Percentiles rank a stretch among this genome's conserved stretches.
Conservation (phyloP, 1,140 invertebrate genomes). For the Drosophila kohkoa region DNA sequence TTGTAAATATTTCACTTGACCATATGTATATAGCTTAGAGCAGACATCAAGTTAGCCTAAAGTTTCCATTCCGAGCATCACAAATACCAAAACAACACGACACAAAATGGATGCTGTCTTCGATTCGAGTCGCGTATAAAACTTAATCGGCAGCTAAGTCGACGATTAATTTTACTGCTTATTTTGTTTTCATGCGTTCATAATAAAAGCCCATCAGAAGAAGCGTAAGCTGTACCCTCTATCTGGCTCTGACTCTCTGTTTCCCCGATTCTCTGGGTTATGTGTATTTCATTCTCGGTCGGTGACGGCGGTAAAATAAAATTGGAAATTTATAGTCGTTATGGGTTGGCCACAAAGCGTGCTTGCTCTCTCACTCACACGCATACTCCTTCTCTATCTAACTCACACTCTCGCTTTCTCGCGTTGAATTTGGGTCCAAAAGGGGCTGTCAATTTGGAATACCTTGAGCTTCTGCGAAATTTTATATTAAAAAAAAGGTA, state of each 20-base stretch:
- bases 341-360: constrained; percentile 33
- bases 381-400: neutral
- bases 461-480: constrained; percentile 73
- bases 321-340: constrained; percentile 79
- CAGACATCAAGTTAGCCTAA: constrained; percentile 22
- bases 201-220: constrained; percentile 62
- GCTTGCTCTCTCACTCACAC: neutral
- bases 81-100: constrained; percentile 18
- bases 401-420: neutral
- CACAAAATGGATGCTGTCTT: constrained; percentile 67
- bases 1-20: constrained; percentile 4
- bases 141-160: constrained; percentile 67
- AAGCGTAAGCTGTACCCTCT: constrained; percentile 31
- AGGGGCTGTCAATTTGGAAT: constrained; percentile 31
- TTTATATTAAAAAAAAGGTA: constrained; percentile 30
- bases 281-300: constrained; percentile 10
- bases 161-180: constrained; percentile 81
- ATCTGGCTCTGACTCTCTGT: neutral
- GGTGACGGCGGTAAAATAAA: constrained; percentile 70
- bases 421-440: constrained; percentile 11
- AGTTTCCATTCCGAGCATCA: constrained; percentile 34
- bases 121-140: constrained; percentile 52
- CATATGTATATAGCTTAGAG: constrained; percentile 1
- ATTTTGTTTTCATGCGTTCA: constrained; percentile 75
- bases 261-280: constrained; percentile 7